phyloP scores from a whole-genome alignment of 2,113 vertebrate species.

The Dolichallabes microphthalmus region DNA sequence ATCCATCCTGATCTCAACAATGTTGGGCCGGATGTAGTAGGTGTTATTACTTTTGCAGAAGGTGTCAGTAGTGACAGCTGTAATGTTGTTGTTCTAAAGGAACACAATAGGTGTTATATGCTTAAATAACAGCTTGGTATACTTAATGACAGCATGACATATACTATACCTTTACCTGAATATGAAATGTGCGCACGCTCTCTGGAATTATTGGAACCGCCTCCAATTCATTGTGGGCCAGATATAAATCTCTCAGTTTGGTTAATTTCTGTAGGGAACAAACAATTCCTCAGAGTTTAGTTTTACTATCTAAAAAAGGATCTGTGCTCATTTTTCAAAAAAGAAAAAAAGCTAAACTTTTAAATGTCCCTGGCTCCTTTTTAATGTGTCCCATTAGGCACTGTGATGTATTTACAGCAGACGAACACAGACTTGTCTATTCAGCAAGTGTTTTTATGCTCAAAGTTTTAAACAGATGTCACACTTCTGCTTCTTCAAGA shows the following conservation, averaged over 20 bases:
- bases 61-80: slow-evolving; percentile 81
- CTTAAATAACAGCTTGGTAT: not conserved
- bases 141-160: not conserved
- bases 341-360: not conserved
- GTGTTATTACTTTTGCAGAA: slow-evolving; percentile 91
- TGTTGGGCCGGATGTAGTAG: slow-evolving; percentile 81
- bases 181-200: slow-evolving; percentile 83
- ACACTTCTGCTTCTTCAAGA: slow-evolving; percentile 9
- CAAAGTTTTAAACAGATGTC: slow-evolving; percentile 26
- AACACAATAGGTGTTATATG: not conserved
- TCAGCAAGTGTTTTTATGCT: slow-evolving; percentile 7
- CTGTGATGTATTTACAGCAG: slow-evolving; percentile 28
- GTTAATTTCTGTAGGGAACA: slow-evolving; percentile 78
- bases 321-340: not conserved
- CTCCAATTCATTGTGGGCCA: slow-evolving; percentile 88
- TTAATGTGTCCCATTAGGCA: not conserved
- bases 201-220: slow-evolving; percentile 90
- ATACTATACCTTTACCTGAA: slow-evolving; percentile 79
- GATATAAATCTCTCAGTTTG: slow-evolving; percentile 80
- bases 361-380: slow-evolving; percentile 8
- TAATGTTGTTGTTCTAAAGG: slow-evolving; percentile 93
- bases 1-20: slow-evolving; percentile 90
- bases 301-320: not conserved
- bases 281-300: not conserved
- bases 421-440: slow-evolving; percentile 29